phyloP scores from a whole-genome alignment of 2,888 invertebrate species.

The Lycia hirtaria region DNA sequence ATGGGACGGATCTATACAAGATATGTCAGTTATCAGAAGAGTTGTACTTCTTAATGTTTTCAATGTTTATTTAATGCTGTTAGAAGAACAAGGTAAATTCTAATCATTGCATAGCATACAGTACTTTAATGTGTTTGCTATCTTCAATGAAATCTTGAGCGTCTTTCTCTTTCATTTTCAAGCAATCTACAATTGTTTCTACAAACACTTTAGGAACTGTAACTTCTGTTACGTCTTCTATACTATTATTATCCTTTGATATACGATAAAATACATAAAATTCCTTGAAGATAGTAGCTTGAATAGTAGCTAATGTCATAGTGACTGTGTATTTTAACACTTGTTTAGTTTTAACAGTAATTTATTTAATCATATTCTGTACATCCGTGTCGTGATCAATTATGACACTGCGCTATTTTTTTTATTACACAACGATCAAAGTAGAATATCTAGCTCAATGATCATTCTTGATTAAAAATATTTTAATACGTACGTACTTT shows the following conservation, averaged over 20 bases:
- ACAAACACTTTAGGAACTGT: background rate
- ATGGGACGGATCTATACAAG: constrained; percentile 5
- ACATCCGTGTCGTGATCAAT: background rate
- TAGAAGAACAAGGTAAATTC: constrained; percentile 37
- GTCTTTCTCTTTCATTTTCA: background rate
- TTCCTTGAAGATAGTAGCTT: constrained; percentile 28
- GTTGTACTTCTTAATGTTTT: constrained; percentile 34
- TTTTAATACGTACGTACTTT: too few relatives aligned
- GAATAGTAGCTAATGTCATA: constrained; percentile 24
- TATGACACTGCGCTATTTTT: constrained; percentile 24
- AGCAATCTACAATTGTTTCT: background rate
- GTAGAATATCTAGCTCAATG: background rate
- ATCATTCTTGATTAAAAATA: too few relatives aligned
- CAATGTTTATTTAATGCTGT: constrained; percentile 36
- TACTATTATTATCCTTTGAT: background rate
- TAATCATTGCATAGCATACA: constrained; percentile 29
- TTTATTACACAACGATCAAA: constrained; percentile 2
- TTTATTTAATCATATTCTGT: constrained; percentile 15
- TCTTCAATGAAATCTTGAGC: constrained; percentile 21
- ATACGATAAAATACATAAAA: background rate
- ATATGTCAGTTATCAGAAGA: constrained; percentile 14
- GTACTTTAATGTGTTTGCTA: constrained; percentile 15
- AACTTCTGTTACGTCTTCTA: background rate
- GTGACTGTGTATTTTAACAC: constrained; percentile 27
- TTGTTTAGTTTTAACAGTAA: constrained; percentile 21